Conservation (phyloP, 1,140 invertebrate genomes). For the Drosophila biarmipes region DNA sequence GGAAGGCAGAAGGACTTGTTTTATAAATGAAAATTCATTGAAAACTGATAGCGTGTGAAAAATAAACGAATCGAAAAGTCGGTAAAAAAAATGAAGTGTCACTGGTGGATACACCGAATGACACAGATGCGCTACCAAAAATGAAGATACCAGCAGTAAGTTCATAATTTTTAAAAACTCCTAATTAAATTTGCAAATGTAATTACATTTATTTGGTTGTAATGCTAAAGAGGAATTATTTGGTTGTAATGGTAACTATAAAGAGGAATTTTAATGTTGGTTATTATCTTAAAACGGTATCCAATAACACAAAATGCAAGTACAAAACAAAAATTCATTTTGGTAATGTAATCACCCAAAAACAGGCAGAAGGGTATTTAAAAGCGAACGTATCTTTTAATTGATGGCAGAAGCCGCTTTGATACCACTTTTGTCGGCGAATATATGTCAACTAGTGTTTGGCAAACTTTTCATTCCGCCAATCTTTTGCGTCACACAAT, state of each 20-base stretch:
- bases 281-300: too few relatives aligned
- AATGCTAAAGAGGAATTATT: neutral
- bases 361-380: neutral
- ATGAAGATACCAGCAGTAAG: neutral
- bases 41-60: slow-evolving; percentile 80
- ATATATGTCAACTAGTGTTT: slow-evolving; percentile 51
- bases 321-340: too few relatives aligned
- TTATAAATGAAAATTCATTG: slow-evolving; percentile 78
- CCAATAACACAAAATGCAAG: too few relatives aligned
- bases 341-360: neutral
- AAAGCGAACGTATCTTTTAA: neutral
- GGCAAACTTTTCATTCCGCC: slow-evolving; percentile 20
- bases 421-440: slow-evolving; percentile 8
- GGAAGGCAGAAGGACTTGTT: slow-evolving; percentile 29
- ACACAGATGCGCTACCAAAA: slow-evolving; percentile 18
- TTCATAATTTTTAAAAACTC: neutral
- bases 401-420: neutral
- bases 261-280: too few relatives aligned
- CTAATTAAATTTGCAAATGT: too few relatives aligned
- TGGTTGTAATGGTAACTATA: neutral
- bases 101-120: slow-evolving; percentile 33
- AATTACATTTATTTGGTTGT: neutral
- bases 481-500: slow-evolving; percentile 16
- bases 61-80: slow-evolving; percentile 72
- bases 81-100: slow-evolving; percentile 57